These are phyloP conservation scores for Bedellia somnulentella DNA, from an alignment of 2,888 invertebrate species.

Conservation along the genomic window DNA sequence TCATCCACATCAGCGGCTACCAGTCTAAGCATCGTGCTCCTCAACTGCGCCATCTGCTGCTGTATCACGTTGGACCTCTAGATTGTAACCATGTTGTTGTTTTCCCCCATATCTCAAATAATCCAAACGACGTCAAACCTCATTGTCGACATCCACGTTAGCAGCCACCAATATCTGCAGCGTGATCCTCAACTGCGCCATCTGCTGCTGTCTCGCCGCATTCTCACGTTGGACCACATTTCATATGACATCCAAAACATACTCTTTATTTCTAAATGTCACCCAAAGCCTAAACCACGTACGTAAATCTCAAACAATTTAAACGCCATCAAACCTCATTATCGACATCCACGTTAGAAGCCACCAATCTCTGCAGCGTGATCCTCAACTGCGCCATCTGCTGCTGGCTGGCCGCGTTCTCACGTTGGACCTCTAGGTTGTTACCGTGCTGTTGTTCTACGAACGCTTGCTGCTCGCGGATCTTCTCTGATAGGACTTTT, in stretches of 20 bases:
- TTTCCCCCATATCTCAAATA: no score
- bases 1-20: conserved; percentile 24
- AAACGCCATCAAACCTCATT: no score
- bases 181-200: conserved; percentile 26
- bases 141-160: conserved; percentile 31
- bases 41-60: conserved; percentile 26
- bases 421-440: conserved; percentile 49
- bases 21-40: conserved; percentile 25
- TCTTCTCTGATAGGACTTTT: conserved; percentile 45
- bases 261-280: no score
- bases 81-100: no score
- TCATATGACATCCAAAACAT: no score
- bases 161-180: conserved; percentile 22
- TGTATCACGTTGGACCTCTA: no score
- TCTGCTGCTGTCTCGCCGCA: conserved; percentile 26
- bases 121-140: no score
- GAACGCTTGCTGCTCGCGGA: conserved; percentile 64
- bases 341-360: conserved; percentile 26
- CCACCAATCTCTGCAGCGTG: conserved; percentile 21
- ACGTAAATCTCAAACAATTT: no score
- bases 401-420: conserved; percentile 30
- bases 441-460: conserved; percentile 60
- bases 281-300: no score
- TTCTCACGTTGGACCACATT: conserved; percentile 42
- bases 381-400: conserved; percentile 28